Percentiles rank a stretch among this genome's conserved stretches.
Conservation (phyloP, 2,797 vertebrate genomes). For the Spheniscus humboldti region DNA sequence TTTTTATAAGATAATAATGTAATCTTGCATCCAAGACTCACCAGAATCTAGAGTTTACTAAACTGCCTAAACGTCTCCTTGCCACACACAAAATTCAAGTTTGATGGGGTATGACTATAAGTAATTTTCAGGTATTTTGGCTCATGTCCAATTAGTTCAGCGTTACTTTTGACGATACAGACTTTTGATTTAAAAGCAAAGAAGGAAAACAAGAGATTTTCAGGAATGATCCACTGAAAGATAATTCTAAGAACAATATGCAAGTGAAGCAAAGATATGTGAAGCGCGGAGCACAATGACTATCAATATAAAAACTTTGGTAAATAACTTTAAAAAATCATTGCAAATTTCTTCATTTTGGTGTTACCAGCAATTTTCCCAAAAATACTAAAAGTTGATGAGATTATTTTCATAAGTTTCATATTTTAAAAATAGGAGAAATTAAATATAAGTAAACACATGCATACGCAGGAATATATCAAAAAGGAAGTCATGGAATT, state of each 20-base stretch:
- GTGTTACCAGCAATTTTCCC: neutral
- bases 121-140: neutral
- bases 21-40: neutral
- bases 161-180: slow-evolving; percentile 19
- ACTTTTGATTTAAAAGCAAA: slow-evolving; percentile 5
- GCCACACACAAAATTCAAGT: neutral
- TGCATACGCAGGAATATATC: neutral
- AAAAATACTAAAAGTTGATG: neutral
- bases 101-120: neutral
- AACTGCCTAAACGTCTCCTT: neutral
- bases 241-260: neutral
- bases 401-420: neutral
- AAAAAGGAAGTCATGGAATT: neutral
- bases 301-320: neutral
- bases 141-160: slow-evolving; percentile 25
- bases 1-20: neutral
- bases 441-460: neutral
- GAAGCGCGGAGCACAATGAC: neutral
- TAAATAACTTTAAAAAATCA: neutral
- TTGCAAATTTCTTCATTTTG: neutral
- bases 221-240: neutral
- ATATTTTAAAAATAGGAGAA: neutral
- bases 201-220: neutral
- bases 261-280: neutral
- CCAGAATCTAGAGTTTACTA: neutral